Percentiles rank a stretch among this genome's conserved stretches.
phyloP scores from a whole-genome alignment of 2,113 vertebrate genomes.

The Alectura lathami region DNA sequence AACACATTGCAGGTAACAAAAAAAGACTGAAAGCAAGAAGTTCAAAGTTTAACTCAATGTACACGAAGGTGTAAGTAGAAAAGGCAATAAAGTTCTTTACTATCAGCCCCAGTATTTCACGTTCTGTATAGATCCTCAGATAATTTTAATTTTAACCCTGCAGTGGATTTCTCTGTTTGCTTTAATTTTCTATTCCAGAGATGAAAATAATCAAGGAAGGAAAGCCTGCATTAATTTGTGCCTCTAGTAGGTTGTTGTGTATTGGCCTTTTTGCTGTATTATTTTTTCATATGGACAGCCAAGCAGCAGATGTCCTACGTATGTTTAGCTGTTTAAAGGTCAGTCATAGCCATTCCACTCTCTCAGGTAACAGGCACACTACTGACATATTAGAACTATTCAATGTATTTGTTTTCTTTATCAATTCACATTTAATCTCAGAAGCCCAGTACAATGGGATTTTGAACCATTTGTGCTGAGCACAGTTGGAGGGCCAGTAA shows the following conservation, averaged over 20 bases:
- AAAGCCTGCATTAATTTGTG: not conserved
- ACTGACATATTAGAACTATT: not conserved
- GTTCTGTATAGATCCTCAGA: not conserved
- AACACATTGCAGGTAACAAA: not conserved
- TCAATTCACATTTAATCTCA: not conserved
- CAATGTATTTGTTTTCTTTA: not conserved
- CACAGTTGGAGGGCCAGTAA: not conserved
- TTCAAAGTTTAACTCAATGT: not conserved
- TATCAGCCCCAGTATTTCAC: not conserved
- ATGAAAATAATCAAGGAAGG: not conserved
- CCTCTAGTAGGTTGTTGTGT: not conserved
- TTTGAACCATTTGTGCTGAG: slow-evolving; percentile 4
- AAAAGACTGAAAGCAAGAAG: not conserved
- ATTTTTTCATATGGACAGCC: not conserved
- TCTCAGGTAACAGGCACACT: not conserved
- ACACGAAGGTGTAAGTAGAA: not conserved
- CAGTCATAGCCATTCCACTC: not conserved
- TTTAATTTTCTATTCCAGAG: not conserved
- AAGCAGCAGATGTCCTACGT: not conserved
- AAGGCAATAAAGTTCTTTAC: not conserved
- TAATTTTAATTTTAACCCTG: not conserved
- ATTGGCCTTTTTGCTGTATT: not conserved
- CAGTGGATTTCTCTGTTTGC: not conserved
- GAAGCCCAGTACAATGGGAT: not conserved
- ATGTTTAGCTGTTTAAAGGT: not conserved